Percentiles rank a stretch among this genome's conserved stretches.
phyloP scores from a whole-genome alignment of 2,797 vertebrate genomes.

The Oryzias dopingdopingensis region DNA sequence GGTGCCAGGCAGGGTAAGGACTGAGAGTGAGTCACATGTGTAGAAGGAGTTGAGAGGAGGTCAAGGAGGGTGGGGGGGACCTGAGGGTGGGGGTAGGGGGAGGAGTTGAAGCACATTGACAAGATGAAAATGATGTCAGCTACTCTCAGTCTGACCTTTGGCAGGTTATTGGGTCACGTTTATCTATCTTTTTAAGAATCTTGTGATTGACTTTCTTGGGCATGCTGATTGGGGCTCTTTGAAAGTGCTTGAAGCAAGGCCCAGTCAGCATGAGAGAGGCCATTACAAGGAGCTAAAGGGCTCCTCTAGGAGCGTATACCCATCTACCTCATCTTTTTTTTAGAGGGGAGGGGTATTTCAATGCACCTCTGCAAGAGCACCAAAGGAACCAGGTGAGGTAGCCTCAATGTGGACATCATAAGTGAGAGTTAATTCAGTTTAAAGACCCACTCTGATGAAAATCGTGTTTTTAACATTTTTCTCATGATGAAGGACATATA shows the following conservation, averaged over 20 bases:
- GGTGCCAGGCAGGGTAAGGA: conserved; percentile 41
- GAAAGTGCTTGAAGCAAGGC: conserved; percentile 40
- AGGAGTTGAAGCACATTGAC: conserved; percentile 39
- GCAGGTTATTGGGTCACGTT: conserved; percentile 34
- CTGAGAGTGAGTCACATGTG: conserved; percentile 45
- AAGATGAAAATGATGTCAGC: conserved; percentile 37
- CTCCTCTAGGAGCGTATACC: conserved; percentile 32
- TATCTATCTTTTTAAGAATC: conserved; percentile 48
- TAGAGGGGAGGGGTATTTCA: not conserved
- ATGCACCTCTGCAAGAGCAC: conserved; percentile 40
- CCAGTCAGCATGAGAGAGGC: conserved; percentile 52
- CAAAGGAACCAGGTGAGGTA: conserved; percentile 28
- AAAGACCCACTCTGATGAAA: no score
- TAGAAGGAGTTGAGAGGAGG: conserved; percentile 42
- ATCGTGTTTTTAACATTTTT: no score
- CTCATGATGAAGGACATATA: no score
- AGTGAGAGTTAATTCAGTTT: no score
- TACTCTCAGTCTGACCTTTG: conserved; percentile 48
- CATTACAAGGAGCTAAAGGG: conserved; percentile 51
- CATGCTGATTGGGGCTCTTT: conserved; percentile 69
- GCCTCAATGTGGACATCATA: no score
- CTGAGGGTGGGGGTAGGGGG: conserved; percentile 10
- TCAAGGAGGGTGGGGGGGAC: conserved; percentile 38
- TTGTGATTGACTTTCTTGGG: conserved; percentile 66
- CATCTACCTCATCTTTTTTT: conserved; percentile 16